phyloP scores from a whole-genome alignment of 2,888 invertebrate species.

The Caenorhabditis sulstoni region DNA sequence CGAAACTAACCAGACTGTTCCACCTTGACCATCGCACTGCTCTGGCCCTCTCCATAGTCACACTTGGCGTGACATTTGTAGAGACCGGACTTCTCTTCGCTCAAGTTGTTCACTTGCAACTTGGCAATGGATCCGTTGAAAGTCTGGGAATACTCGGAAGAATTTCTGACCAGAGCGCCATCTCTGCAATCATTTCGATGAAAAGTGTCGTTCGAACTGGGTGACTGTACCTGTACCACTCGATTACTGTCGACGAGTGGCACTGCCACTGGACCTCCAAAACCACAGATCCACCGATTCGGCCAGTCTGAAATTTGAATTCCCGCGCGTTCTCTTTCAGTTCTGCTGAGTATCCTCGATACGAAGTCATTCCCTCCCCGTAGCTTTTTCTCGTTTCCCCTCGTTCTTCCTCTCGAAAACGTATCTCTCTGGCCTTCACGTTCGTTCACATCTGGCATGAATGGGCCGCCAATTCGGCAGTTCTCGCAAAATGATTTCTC shows the following conservation, averaged over 20 bases:
- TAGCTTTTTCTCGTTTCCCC: constrained; percentile 5
- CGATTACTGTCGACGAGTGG: constrained; percentile 77
- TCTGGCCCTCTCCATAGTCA: constrained; percentile 79
- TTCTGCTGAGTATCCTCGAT: too few relatives aligned
- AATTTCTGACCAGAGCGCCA: constrained; percentile 64
- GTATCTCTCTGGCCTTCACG: background rate
- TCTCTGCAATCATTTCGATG: constrained; percentile 69
- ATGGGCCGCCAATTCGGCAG: constrained; percentile 48
- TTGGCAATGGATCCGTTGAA: constrained; percentile 78
- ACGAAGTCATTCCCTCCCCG: too few relatives aligned
- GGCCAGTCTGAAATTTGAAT: constrained; percentile 50
- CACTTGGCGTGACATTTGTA: constrained; percentile 79
- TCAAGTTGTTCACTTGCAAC: constrained; percentile 73
- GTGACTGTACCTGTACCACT: constrained; percentile 74
- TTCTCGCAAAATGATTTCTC: constrained; percentile 34
- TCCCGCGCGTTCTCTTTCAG: background rate
- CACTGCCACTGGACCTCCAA: constrained; percentile 78
- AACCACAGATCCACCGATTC: constrained; percentile 72
- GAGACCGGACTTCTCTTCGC: constrained; percentile 73
- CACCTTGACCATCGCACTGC: constrained; percentile 76
- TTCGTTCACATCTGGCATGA: constrained; percentile 53
- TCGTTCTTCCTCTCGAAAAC: background rate
- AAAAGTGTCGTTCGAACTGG: background rate
- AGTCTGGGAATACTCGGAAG: constrained; percentile 68
- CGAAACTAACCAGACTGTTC: constrained; percentile 69